A percentile compares a stretch with the other conserved stretches of the same genome.
Evolutionary conservation across 1,140 invertebrate genomes (phyloP).

Genomic region (Drosophila yakuba): DNA sequence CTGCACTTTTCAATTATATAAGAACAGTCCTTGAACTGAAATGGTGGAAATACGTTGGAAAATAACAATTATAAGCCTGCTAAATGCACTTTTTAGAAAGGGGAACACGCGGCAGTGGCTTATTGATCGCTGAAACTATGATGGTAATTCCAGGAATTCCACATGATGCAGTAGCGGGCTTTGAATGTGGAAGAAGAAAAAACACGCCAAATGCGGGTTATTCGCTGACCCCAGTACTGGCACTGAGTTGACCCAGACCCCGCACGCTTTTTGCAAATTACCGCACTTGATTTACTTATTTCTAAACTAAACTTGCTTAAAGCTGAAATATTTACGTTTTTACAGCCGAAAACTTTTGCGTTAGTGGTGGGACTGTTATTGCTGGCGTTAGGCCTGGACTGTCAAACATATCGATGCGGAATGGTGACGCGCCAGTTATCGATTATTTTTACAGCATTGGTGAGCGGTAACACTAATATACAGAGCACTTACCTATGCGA

Average conservation of each 20-base stretch:
- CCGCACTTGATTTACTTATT: conserved; percentile 11
- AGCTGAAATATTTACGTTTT: conserved; percentile 46
- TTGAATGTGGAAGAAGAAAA: conserved; percentile 10
- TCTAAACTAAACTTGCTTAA: conserved; percentile 3
- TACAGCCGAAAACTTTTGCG: conserved; percentile 29
- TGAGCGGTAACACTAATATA: neutral
- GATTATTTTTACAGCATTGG: neutral
- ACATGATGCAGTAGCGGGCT: conserved; percentile 16
- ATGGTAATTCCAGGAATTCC: conserved; percentile 20
- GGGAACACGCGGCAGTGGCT: conserved; percentile 13
- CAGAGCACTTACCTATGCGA: neutral
- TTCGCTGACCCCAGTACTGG: neutral
- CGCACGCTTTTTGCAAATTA: neutral
- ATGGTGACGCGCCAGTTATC: no score
- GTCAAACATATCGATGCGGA: neutral
- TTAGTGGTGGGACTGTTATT: neutral
- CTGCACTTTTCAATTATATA: conserved; percentile 48
- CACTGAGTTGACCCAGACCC: neutral
- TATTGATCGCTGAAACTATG: conserved; percentile 4
- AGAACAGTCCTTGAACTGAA: conserved; percentile 37
- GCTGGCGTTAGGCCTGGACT: neutral
- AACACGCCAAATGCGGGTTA: neutral
- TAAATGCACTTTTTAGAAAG: neutral
- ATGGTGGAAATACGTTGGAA: neutral
- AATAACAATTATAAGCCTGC: neutral